These are phyloP conservation scores for Crenichthys baileyi DNA, from an alignment of 2,797 vertebrate species.

Conservation along the genomic window DNA sequence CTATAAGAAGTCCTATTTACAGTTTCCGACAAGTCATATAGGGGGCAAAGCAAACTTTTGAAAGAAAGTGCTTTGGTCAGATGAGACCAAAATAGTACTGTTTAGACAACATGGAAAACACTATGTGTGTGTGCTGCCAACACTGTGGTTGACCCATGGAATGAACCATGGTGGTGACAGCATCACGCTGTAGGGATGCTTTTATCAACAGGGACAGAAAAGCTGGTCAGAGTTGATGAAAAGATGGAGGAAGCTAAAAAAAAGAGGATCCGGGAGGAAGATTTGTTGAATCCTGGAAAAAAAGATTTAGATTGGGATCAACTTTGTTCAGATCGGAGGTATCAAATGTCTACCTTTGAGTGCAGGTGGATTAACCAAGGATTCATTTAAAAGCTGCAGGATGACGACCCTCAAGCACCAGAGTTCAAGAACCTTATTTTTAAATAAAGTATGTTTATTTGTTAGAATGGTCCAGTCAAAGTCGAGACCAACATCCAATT, in stretches of 20 bases:
- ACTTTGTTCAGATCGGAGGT: not conserved
- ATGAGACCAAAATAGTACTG: not conserved
- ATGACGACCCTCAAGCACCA: not conserved
- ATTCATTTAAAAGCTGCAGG: not conserved
- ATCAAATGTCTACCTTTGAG: not conserved
- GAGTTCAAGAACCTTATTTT: not conserved
- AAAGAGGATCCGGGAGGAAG: no score
- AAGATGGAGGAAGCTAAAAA: no score
- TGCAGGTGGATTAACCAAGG: no score
- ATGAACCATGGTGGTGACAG: not conserved
- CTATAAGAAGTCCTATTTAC: not conserved
- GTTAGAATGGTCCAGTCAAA: not conserved
- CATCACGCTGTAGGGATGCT: no score
- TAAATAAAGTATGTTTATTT: not conserved
- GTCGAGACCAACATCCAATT: not conserved
- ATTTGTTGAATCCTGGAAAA: not conserved
- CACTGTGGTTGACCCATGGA: not conserved
- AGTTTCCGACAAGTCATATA: not conserved
- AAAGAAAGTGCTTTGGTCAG: not conserved
- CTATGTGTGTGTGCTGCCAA: not conserved
- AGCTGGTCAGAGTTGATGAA: no score
- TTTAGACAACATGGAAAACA: not conserved
- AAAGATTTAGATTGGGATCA: not conserved
- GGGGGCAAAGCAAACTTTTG: not conserved
- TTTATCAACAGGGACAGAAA: no score